Conservation (phyloP, 2,113 vertebrate genomes). For the Labrus mixtus region DNA sequence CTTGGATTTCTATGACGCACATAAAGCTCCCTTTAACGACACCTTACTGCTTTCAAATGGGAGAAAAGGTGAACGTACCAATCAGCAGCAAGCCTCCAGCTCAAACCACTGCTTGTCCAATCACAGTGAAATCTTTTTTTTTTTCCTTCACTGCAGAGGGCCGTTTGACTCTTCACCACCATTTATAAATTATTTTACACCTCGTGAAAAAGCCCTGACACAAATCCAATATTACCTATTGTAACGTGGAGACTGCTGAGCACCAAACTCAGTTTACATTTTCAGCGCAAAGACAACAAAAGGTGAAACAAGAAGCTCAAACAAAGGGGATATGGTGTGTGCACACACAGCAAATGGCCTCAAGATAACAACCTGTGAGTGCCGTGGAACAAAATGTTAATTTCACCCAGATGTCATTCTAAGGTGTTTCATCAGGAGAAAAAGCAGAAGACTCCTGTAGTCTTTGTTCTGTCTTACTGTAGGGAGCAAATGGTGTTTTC, state of each 20-base stretch:
- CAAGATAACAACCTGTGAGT: constrained; percentile 29
- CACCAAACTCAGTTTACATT: constrained; percentile 35
- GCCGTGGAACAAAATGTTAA: constrained; percentile 37
- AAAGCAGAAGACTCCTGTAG: not conserved
- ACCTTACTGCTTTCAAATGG: constrained; percentile 28
- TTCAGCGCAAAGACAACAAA: not conserved
- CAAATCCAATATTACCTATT: not conserved
- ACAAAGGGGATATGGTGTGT: constrained; percentile 35
- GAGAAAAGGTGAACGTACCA: constrained; percentile 27
- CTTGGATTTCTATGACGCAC: constrained; percentile 1
- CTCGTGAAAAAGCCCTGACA: not conserved
- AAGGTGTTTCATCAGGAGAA: constrained; percentile 17
- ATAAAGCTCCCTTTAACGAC: constrained; percentile 17
- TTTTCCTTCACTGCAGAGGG: constrained; percentile 18
- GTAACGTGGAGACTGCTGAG: not conserved
- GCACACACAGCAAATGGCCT: constrained; percentile 41
- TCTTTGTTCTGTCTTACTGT: constrained; percentile 33
- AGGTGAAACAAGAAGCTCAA: constrained; percentile 22
- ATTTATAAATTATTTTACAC: constrained; percentile 17
- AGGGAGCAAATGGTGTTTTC: constrained; percentile 13
- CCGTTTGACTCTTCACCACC: constrained; percentile 27
- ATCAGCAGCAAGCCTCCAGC: constrained; percentile 37
- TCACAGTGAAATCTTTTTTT: constrained; percentile 48
- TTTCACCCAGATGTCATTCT: constrained; percentile 50
- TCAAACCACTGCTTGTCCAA: constrained; percentile 27